Evolutionary conservation across 1,140 invertebrate genomes (phyloP).

Genomic region (Vanessa atalanta): DNA sequence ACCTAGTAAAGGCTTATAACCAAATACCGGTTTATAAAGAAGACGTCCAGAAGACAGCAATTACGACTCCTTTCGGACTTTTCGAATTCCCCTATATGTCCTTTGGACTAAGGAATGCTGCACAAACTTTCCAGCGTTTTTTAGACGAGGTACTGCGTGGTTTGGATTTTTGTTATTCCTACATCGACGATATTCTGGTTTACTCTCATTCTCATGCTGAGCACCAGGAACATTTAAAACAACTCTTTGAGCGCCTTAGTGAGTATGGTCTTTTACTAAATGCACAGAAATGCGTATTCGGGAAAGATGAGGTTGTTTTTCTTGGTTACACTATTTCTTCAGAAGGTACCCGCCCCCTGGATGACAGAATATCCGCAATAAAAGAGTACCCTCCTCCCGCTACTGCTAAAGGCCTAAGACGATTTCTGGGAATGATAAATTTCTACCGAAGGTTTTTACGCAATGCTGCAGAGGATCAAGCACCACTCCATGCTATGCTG

Average conservation of each 20-base stretch:
- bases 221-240: not conserved
- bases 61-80: constrained; percentile 46
- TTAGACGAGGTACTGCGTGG: constrained; percentile 52
- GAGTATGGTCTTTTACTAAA: constrained; percentile 33
- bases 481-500: not conserved
- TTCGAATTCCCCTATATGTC: constrained; percentile 66
- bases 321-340: constrained; percentile 11
- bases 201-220: not conserved
- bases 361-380: constrained; percentile 4
- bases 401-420: not conserved
- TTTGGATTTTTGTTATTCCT: not conserved
- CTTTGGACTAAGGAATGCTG: constrained; percentile 66
- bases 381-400: constrained; percentile 2
- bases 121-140: constrained; percentile 75
- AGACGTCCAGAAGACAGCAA: constrained; percentile 62
- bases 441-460: constrained; percentile 12
- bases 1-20: constrained; percentile 77
- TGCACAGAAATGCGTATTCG: constrained; percentile 24
- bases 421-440: constrained; percentile 19
- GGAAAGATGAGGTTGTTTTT: constrained; percentile 20
- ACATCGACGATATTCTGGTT: not conserved
- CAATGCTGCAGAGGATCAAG: constrained; percentile 8
- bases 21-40: constrained; percentile 61
- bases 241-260: constrained; percentile 27
- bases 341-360: constrained; percentile 11